Evolutionary conservation across 2,113 vertebrate genomes (phyloP), one percentile per base, ranked within the genome.

Genomic region (Tringa solitaria): DNA sequence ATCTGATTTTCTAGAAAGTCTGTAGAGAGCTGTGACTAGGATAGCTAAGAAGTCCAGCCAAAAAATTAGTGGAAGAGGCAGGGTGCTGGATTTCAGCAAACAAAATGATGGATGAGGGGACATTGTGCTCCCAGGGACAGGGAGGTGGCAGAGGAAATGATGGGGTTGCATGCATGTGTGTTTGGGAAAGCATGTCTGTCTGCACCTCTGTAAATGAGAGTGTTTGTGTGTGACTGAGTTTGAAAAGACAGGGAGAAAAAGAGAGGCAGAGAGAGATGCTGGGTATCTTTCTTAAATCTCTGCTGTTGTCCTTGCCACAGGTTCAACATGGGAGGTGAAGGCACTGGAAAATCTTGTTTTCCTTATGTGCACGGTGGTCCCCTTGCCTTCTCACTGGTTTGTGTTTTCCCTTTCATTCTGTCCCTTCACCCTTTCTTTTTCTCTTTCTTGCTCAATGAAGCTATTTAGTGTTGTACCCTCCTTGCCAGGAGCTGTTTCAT

Each of bases 401-500:
- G 41, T n/a, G 2, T 73, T 37, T 53, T 53, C 67, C 72, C 59
- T 35, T 46, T 70, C 64, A 61, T 50, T 48, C 35, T 26, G 16
- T 89, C 54, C 50, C 53, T 83, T 87, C 88, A 23, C 46, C 56
- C 64, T 73, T 86, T 35, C 61, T 82, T 73, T 37, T 48, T 54
- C 37, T 60, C 57, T 63, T 26, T 37, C 24, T 54, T 59, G 35
- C 73, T 91, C 64, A 85, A 46, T 64, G 69, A 50, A 89, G 56
- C 78, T 83, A 20, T 74, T 80, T 93, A 91, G 74, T 91, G 33
- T 8, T 73, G 48, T 63, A 64, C 67, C 69, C 26, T 96, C 83
- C 78, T 95, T 90, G 89, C 72, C 70, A 92, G 76, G 48, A 96
- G 87, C 94, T 92, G 86, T 92, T 95, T 93, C 72, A 83, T 96